Evolutionary conservation across 64 coral and sea anemone genomes (phyloP), one percentile per base, ranked within the genome.

Genomic region (Hydrozoanthus tunicans): DNA sequence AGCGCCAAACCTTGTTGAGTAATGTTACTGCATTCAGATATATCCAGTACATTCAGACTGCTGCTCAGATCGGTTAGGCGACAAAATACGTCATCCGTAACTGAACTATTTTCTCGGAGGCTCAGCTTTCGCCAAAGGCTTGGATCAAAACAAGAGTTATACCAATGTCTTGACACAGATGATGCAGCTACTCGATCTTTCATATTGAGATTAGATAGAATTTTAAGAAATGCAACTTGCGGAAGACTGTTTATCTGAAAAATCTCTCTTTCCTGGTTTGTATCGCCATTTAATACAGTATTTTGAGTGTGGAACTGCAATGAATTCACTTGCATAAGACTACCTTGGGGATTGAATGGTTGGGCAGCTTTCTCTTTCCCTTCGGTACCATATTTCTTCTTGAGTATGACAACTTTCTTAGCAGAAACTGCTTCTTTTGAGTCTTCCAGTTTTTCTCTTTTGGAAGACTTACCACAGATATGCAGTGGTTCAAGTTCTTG

Each of bases 101-200:
- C 92, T 32, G 59, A 86, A n/a, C 53, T 68, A 53, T 89, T 81
- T 56, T 70, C 91, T 77, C 70, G 73, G 3, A 96, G 77, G 62
- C 63, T 66, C n/a, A 96, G 52, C 64, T 65, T 91, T 51, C 32
- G 86, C 95, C 95, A 96, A 11, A 96, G 76, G 53, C 90, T 26
- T 3, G 92, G 78, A 62, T 96, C 92, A 27, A 90, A 79, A 67
- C 81, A 82, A 60, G 81, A 89, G 53, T 89, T 90, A 20, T 96
- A 82, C 88, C 92, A 96, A 58, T 91, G 77, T 75, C 77, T 96
- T 51, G 89, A 96, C 66, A 96, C 95, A 58, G 77, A 89, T 58
- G 92, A 86, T 9, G 73, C 78, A 68, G 61, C 54, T 3, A 90
- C 83, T 15, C 90, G 71, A 53, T 94, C 70, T 51, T 89, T 94